Conservation (phyloP, 2,888 invertebrate genomes). For the Xylota segnis region DNA sequence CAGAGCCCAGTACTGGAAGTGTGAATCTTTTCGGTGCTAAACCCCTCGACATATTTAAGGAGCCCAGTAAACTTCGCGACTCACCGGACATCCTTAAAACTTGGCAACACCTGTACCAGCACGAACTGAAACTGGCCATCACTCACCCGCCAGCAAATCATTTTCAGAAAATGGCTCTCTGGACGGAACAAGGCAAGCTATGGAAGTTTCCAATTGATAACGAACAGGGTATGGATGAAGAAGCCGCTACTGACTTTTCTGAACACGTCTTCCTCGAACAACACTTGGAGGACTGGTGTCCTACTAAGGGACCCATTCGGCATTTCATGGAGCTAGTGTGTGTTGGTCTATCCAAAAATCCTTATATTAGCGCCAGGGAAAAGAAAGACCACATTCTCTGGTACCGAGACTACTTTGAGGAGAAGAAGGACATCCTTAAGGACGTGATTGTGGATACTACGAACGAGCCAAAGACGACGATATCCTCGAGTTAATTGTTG, state of each 20-base stretch:
- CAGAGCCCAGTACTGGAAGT: constrained; percentile 82
- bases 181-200: constrained; percentile 97
- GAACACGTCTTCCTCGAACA: constrained; percentile 97
- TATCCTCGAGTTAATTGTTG: constrained; percentile 37
- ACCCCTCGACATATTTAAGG: constrained; percentile 88
- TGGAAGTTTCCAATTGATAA: constrained; percentile 99
- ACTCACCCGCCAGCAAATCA: constrained; percentile 93
- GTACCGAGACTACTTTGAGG: constrained; percentile 95
- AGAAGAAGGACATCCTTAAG: constrained; percentile 89
- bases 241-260: constrained; percentile 91
- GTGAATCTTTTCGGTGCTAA: constrained; percentile 88
- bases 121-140: constrained; percentile 88
- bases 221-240: constrained; percentile 92
- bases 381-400: constrained; percentile 96
- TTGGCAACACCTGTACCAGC: constrained; percentile 89
- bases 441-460: constrained; percentile 79
- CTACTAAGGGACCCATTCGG: constrained; percentile 94
- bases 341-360: constrained; percentile 96
- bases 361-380: constrained; percentile 93
- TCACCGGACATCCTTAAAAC: constrained; percentile 85
- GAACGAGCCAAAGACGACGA: constrained; percentile 18
- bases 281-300: constrained; percentile 95
- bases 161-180: constrained; percentile 96
- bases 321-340: constrained; percentile 99
- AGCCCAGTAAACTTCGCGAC: constrained; percentile 77